Evolutionary conservation across 2,113 vertebrate species (phyloP), one percentile per base, ranked within the genome.

Genomic region (Rhinoptilus africanus): DNA sequence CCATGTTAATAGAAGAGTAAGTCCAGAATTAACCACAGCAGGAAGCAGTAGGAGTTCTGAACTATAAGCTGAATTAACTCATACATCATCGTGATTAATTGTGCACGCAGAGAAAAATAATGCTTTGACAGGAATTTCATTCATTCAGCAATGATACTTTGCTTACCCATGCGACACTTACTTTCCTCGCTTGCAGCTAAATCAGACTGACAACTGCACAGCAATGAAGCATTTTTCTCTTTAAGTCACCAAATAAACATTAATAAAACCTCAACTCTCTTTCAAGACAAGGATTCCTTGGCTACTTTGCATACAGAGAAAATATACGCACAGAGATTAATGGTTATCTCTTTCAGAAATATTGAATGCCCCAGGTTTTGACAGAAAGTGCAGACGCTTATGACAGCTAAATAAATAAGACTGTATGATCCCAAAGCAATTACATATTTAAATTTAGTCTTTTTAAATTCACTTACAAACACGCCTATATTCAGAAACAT

Each of bases 11-110:
- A 97, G 91, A 86, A 94, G n/a, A 92, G 4, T 73, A 85, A 96
- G 8, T 88, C 92, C 92, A 90, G 71, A 96, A 96, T 90, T 97
- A 96, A 88, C 41, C 67, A 66, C 53, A 94, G 92, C 74, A 95
- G 94, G 94, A 97, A 96, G 89, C 62, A 88, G 88, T 88, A 74
- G 85, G 92, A 93, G 93, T 92, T 89, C 30, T 41, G 74, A 94
- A 91, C 81, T 79, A 12, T 18, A 89, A 93, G 50, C 57, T 82
- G 94, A 93, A 96, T 92, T 64, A 94, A 89, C 72, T 90, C 75
- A 53, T 24, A 83, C 63, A 96, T 88, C 77, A 76, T 68, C 22
- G 19, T n/a, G 59, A 91, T 91, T 56, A 88, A 54, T 82, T 87
- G 66, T 91, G 56, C 62, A 50, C 14, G 62, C 9, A 87, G 47